Conservation (phyloP, 2,113 vertebrate species). For the Microtus oregoni region DNA sequence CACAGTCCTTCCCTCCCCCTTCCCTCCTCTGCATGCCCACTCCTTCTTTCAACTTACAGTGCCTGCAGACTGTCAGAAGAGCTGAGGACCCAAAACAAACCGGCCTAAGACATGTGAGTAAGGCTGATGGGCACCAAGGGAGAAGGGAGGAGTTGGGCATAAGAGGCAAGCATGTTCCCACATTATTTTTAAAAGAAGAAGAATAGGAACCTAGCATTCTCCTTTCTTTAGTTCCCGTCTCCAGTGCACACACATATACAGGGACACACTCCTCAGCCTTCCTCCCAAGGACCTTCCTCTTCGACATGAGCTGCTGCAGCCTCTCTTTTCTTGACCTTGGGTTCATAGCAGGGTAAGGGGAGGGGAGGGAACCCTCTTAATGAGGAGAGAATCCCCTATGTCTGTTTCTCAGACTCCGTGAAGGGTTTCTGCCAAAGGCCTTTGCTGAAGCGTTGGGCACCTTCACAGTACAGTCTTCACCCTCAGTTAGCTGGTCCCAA, state of each 20-base stretch:
- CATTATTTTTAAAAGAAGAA: background rate
- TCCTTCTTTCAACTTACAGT: conserved; percentile 19
- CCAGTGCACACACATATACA: accelerated
- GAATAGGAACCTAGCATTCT: background rate
- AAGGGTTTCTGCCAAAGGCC: background rate
- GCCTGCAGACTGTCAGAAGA: background rate
- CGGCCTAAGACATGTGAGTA: conserved; percentile 76
- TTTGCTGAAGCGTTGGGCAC: conserved; percentile 26
- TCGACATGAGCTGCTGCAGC: background rate
- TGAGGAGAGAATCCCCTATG: background rate
- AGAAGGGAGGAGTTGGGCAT: background rate
- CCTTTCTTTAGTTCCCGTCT: background rate
- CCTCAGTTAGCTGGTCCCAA: conserved; percentile 10
- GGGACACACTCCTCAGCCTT: accelerated
- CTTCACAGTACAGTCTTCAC: background rate
- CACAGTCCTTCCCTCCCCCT: conserved; percentile 39
- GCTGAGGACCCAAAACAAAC: background rate
- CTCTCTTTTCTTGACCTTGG: background rate
- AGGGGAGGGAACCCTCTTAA: background rate
- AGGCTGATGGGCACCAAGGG: background rate
- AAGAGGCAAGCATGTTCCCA: background rate
- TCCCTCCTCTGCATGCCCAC: conserved; percentile 23
- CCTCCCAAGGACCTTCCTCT: background rate
- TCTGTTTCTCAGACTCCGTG: background rate
- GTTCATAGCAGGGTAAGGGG: background rate